Conservation (phyloP, 1,140 invertebrate genomes). For the Euborellia annulipes region DNA sequence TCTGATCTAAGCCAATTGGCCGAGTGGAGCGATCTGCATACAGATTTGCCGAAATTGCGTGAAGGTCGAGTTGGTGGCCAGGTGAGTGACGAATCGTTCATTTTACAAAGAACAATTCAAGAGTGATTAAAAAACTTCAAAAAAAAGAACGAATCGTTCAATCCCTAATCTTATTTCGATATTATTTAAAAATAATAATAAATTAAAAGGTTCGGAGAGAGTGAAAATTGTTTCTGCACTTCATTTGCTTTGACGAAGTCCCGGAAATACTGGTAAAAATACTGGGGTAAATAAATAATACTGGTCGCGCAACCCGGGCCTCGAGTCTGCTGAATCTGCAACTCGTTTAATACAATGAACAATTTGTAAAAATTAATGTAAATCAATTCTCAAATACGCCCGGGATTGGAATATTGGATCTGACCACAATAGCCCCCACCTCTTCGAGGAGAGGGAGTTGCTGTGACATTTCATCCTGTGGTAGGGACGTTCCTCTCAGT, state of each 20-base stretch:
- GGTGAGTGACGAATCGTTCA: constrained; percentile 23
- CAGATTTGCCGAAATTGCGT: constrained; percentile 37
- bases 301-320: too few species aligned
- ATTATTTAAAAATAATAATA: neutral
- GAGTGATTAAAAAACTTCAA: neutral
- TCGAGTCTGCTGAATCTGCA: too few species aligned
- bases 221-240: constrained; percentile 11
- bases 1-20: neutral
- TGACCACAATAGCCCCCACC: too few species aligned
- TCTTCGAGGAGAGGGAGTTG: too few species aligned
- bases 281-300: too few species aligned
- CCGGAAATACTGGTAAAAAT: neutral
- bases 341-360: too few species aligned
- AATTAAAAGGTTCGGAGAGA: neutral
- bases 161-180: neutral
- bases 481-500: too few species aligned
- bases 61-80: constrained; percentile 41
- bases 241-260: constrained; percentile 9
- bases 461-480: too few species aligned
- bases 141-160: neutral
- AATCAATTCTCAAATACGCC: too few species aligned
- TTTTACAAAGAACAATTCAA: constrained; percentile 3
- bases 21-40: constrained; percentile 23
- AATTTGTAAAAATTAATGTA: too few species aligned
- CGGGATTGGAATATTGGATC: too few species aligned